phyloP scores from a whole-genome alignment of 2,797 vertebrate species.

The Lutjanus campechanus region DNA sequence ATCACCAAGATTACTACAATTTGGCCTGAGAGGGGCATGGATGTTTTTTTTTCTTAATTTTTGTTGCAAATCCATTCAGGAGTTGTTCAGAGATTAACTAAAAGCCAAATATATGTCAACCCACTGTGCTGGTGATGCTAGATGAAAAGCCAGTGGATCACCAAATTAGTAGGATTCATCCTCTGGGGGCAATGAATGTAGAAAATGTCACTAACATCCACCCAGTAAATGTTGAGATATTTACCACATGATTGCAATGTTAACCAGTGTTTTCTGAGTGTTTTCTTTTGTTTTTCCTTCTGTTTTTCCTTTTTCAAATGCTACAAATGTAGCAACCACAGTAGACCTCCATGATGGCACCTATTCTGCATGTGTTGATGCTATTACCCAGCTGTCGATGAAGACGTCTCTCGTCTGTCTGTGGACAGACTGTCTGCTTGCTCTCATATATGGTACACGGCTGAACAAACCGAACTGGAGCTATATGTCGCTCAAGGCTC shows the following conservation, averaged over 20 bases:
- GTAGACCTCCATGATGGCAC: slow-evolving; percentile 17
- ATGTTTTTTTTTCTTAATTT: background rate
- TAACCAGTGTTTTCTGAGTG: background rate
- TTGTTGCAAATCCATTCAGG: background rate
- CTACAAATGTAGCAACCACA: background rate
- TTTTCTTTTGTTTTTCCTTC: background rate
- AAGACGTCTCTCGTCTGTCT: slow-evolving; percentile 30
- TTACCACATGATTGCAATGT: no score
- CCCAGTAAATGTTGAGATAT: background rate
- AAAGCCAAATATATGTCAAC: background rate
- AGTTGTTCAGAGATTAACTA: background rate
- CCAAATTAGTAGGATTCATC: background rate
- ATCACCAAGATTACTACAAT: background rate
- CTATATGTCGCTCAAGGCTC: background rate
- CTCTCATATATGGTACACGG: slow-evolving; percentile 12
- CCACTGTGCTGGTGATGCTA: background rate
- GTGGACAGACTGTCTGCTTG: slow-evolving; percentile 28
- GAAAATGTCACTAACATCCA: background rate
- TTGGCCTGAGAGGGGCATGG: background rate
- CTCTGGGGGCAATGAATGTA: background rate
- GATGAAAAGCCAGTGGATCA: background rate
- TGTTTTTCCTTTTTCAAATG: background rate
- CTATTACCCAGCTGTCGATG: slow-evolving; percentile 13
- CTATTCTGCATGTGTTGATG: background rate
- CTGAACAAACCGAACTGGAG: slow-evolving; percentile 45